Evolutionary conservation across 2,888 invertebrate species (phyloP).

Genomic region (Cephus pulcher): DNA sequence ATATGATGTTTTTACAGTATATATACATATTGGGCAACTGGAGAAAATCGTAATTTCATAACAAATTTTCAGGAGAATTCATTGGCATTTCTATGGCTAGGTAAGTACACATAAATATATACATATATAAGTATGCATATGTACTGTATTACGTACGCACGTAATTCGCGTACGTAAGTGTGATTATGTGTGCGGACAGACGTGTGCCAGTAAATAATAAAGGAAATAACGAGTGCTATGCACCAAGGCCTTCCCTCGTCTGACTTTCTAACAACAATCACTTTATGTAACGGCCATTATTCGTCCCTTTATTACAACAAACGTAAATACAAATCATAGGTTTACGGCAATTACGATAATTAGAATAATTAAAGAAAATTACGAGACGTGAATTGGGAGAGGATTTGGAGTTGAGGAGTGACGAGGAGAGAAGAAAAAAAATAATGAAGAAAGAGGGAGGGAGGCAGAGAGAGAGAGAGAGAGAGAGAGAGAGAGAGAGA

Average conservation of each 20-base stretch:
- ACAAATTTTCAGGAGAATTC: no score
- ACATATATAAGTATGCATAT: constrained; percentile 5
- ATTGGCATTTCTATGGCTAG: no score
- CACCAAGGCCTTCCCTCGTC: constrained; percentile 45
- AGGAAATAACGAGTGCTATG: constrained; percentile 32
- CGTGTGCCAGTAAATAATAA: constrained; percentile 27
- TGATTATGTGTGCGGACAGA: constrained; percentile 4
- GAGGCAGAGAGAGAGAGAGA: background rate
- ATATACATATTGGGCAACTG: no score
- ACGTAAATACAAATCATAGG: constrained; percentile 52
- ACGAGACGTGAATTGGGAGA: no score
- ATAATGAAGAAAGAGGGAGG: no score
- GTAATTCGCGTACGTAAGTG: constrained; percentile 25
- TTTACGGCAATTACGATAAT: constrained; percentile 8
- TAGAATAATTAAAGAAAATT: background rate
- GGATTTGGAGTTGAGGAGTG: no score
- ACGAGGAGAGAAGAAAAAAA: background rate
- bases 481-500: background rate
- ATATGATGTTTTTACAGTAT: no score
- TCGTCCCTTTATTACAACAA: constrained; percentile 60
- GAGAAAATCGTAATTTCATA: no score
- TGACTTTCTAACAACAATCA: constrained; percentile 59
- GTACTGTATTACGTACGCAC: constrained; percentile 22
- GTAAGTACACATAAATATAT: background rate
- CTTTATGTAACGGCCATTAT: constrained; percentile 60